Base-by-base conservation (phyloP, 2,888 invertebrate genomes). In the Nemotelus nigrinus region DNA sequence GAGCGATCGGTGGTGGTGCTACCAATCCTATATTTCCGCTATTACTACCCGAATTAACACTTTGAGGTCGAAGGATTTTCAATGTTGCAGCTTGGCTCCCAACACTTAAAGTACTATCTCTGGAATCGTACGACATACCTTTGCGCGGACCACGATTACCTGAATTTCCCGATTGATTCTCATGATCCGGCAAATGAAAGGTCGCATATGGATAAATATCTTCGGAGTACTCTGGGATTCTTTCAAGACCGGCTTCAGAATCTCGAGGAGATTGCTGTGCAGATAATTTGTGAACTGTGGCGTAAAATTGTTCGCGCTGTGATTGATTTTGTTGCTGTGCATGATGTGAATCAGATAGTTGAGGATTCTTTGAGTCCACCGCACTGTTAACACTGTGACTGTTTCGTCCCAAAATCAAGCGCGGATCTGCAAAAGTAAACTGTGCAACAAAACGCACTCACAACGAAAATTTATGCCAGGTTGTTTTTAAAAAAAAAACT, bases 161-260 rank as follows among this genome's bases (percentile, higher is more conserved):
- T 1, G 76, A 57, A 82, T 89, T 89, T 48, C 87, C 88, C 48
- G 89, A 88, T 81, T 89, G 87, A 81, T 88, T 89, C 82, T 89
- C 89, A 85, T 89, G 88, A 84, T 89, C 89, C 80, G 89, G 89
- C 82, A 90, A 86, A 84, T 90, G 89, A 85, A 90, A 90, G 80
- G 90, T 90, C 76, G 90, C 90, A 84, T 90, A 90, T 74, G 90
- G 90, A 85, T 90, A 90, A 83, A 90, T 90, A 83, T 90, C 90
- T 85, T 90, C 90, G 64, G 90, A 89, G 84, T 89, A 90, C 85
- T 90, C 90, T 78, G 90, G 89, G 82, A 89, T 89, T 79, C 89
- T 88, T 83, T 89, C 89, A 81, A 89, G 85, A 78, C 88, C 86
- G 81, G 85, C 83, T 81, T 87, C 86, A 80, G 84, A 84, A 82